These are phyloP conservation scores for Syngnathus rostellatus DNA, from an alignment of 2,797 vertebrate species.

Conservation along the genomic window DNA sequence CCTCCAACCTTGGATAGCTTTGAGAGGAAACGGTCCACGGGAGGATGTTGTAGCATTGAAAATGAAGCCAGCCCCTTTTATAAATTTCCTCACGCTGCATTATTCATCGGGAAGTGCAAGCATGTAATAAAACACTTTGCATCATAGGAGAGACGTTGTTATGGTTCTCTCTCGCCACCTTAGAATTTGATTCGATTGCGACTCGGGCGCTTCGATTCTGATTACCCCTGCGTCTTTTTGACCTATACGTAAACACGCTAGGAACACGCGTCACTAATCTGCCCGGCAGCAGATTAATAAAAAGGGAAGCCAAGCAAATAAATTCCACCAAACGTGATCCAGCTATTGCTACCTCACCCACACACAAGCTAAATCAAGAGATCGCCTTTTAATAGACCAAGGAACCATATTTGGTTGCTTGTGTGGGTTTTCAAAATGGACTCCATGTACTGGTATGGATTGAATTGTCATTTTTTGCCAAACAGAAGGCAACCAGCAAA, in stretches of 20 bases:
- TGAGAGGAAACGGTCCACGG: slow-evolving; percentile 20
- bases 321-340: not conserved
- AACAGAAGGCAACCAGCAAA: not conserved
- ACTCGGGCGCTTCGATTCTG: not conserved
- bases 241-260: too few species aligned
- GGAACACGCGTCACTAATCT: too few species aligned
- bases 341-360: not conserved
- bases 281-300: too few species aligned
- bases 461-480: not conserved
- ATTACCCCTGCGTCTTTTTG: not conserved
- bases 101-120: not conserved
- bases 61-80: slow-evolving; percentile 13
- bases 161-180: not conserved
- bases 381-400: too few species aligned
- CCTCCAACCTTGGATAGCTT: slow-evolving; percentile 23
- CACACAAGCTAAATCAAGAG: not conserved
- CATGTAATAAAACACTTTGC: not conserved
- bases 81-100: not conserved
- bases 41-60: not conserved
- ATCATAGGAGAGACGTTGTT: not conserved
- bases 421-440: not conserved
- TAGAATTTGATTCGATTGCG: not conserved
- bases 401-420: not conserved
- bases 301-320: too few species aligned
- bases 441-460: too few species aligned